Evolutionary conservation across 2,113 vertebrate genomes (phyloP).

Genomic region (Jaculus jaculus): DNA sequence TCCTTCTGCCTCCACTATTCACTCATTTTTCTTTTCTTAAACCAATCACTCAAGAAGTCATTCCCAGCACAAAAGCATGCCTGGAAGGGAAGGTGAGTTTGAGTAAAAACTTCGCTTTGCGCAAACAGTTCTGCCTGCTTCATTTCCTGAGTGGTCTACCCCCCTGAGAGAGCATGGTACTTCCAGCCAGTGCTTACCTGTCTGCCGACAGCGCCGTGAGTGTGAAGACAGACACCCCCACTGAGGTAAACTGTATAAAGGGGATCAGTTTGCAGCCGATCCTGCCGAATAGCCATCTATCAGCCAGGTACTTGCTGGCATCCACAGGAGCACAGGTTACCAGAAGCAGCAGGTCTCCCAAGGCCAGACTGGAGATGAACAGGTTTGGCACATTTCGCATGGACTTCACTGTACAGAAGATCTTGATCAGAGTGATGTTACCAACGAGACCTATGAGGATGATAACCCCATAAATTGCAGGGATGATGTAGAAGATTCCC

Average conservation of each 20-base stretch:
- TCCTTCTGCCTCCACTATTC: not conserved
- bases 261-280: constrained; percentile 97
- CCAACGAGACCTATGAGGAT: constrained; percentile 93
- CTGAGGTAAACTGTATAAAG: constrained; percentile 97
- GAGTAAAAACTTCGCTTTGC: constrained; percentile 19
- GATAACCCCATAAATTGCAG: constrained; percentile 91
- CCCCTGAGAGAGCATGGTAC: not conserved
- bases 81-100: constrained; percentile 10
- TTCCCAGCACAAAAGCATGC: not conserved
- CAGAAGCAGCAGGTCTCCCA: constrained; percentile 95
- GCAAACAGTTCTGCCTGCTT: not conserved
- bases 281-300: constrained; percentile 96
- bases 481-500: constrained; percentile 89
- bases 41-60: constrained; percentile 11
- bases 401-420: constrained; percentile 94
- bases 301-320: constrained; percentile 94
- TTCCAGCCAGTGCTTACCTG: constrained; percentile 88
- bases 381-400: constrained; percentile 94
- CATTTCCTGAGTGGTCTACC: not conserved
- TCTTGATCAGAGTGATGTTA: constrained; percentile 96
- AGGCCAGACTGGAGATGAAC: constrained; percentile 96
- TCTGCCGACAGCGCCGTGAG: constrained; percentile 97
- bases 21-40: constrained; percentile 46
- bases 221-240: constrained; percentile 98
- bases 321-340: constrained; percentile 98